Evolutionary conservation across 2,113 vertebrate species (phyloP), one percentile per base, ranked within the genome.

Genomic region (Eulemur rufifrons): DNA sequence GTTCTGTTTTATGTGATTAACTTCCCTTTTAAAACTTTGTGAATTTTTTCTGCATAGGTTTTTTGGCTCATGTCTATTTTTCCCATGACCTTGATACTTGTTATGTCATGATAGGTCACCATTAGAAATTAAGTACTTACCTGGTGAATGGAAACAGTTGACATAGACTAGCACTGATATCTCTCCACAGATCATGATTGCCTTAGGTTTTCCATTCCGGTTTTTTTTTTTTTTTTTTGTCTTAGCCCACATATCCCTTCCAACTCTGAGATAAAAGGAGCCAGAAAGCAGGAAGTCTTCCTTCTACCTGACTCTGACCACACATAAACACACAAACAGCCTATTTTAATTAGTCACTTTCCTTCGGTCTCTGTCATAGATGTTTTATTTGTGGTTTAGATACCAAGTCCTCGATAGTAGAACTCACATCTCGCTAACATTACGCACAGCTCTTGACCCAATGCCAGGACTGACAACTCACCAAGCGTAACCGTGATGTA

Each of bases 1-100:
- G 5, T 63, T 37, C 73, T 74, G 1, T 69, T 94, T 89, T 59
- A 73, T 93, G 94, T 95, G 39, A 84, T 89, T 77, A 78, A 92
- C 37, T 91, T 88, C 42, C 2, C 52, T 61, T 88, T 85, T 84
- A 80, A 90, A 90, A 87, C 25, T 20, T 1, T 32, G 15, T 61
- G 42, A 11, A 21, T 34, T 68, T 89, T 91, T 94, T 63, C 74
- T 74, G 14, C 5, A 18, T 39, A 42, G 25, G 7, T 27, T 74
- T 52, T 74, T 61, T 84, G 21, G 69, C 54, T 52, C 12, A 29
- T 37, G 25, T 59, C 27, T 86, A 3, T 74, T 78, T 90, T 77
- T 37, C 11, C 34, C 8, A 83, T 82, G 37, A 83, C 20, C 42
- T 61, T 66, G 76, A 89, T 39, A 63, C 5, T 71, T 63, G 12